Evolutionary conservation across 2,797 vertebrate species (phyloP).

Genomic region (Lates japonicus): DNA sequence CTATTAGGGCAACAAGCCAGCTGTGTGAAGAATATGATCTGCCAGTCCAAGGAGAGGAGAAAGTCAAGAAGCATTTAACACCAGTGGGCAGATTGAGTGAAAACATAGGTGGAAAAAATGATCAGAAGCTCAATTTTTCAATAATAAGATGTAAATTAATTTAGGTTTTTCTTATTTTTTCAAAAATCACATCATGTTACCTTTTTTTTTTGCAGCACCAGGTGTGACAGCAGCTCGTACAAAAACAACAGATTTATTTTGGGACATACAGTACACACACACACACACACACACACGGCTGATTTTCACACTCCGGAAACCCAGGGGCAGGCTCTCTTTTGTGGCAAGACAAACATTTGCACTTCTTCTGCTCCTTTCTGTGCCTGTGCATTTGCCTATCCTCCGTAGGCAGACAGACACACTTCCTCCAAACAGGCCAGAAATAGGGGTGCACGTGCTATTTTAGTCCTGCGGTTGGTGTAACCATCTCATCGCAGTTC

Average conservation of each 20-base stretch:
- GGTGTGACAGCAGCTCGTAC: conserved; percentile 42
- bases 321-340: conserved; percentile 18
- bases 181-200: conserved; percentile 7
- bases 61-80: conserved; percentile 12
- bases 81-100: background rate
- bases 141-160: background rate
- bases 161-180: background rate
- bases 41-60: background rate
- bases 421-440: conserved; percentile 67
- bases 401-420: conserved; percentile 58
- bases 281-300: background rate
- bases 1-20: background rate
- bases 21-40: conserved; percentile 4
- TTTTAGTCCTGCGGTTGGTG: conserved; percentile 70
- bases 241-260: conserved; percentile 60
- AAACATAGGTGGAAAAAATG: background rate
- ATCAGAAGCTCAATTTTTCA: background rate
- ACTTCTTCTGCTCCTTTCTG: conserved; percentile 47
- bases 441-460: conserved; percentile 72
- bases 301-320: conserved; percentile 45
- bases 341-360: conserved; percentile 60
- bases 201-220: conserved; percentile 32
- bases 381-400: conserved; percentile 45
- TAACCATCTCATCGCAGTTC: conserved; percentile 64
- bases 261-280: background rate